A percentile compares a stretch with the other conserved stretches of the same genome.
phyloP scores from a whole-genome alignment of 2,888 invertebrate genomes.

The Alloplasta piceator region DNA sequence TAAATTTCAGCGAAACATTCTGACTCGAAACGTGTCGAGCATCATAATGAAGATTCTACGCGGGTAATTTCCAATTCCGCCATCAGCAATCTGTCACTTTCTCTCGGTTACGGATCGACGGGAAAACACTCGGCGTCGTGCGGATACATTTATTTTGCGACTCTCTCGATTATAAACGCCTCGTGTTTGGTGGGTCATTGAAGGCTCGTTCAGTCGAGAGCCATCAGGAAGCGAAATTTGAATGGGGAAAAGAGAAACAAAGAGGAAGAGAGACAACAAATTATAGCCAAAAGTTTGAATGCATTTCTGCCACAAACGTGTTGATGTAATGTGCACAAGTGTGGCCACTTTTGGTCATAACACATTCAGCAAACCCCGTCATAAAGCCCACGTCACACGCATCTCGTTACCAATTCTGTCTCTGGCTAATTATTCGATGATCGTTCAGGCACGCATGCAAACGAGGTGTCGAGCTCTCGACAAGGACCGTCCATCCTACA shows the following conservation, averaged over 20 bases:
- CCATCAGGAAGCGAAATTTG: neutral
- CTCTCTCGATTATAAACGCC: neutral
- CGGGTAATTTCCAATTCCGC: slow-evolving; percentile 17
- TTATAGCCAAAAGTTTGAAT: slow-evolving; percentile 17
- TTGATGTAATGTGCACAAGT: slow-evolving; percentile 30
- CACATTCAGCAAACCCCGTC: slow-evolving; percentile 33
- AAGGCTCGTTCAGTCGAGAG: neutral
- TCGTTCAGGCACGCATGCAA: slow-evolving; percentile 59
- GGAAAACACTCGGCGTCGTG: neutral
- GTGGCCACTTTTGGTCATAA: slow-evolving; percentile 40
- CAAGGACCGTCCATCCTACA: slow-evolving; percentile 26
- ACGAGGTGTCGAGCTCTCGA: slow-evolving; percentile 59
- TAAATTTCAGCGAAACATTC: slow-evolving; percentile 21
- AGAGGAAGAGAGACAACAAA: slow-evolving; percentile 38
- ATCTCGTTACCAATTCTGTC: slow-evolving; percentile 54
- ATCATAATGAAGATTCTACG: slow-evolving; percentile 3
- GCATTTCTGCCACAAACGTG: slow-evolving; percentile 8
- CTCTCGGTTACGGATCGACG: slow-evolving; percentile 1
- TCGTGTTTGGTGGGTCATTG: slow-evolving; percentile 5
- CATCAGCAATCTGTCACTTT: slow-evolving; percentile 28
- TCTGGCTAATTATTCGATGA: slow-evolving; percentile 59
- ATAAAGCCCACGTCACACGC: slow-evolving; percentile 44
- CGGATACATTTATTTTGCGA: neutral
- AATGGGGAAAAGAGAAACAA: neutral
- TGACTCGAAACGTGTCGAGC: neutral